A percentile compares a stretch with the other conserved stretches of the same genome.
phyloP scores from a whole-genome alignment of 1,140 invertebrate genomes.

The Oscheius sp. region DNA sequence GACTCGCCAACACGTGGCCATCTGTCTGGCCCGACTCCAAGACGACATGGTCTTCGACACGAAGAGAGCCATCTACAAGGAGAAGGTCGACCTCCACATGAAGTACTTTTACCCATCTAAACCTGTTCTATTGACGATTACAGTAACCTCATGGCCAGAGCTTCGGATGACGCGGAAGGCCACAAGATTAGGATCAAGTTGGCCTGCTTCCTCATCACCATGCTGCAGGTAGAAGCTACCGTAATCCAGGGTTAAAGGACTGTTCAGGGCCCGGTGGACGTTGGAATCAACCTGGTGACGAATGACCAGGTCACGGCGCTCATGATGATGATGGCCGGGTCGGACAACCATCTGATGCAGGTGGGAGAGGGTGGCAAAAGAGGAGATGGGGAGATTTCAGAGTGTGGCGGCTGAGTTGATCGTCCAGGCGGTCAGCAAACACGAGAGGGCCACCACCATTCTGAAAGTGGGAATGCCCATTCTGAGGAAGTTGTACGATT shows the following conservation, averaged over 20 bases:
- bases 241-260: not conserved
- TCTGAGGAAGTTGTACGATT: slow-evolving; percentile 86
- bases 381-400: slow-evolving; percentile 16
- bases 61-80: slow-evolving; percentile 63
- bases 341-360: slow-evolving; percentile 67
- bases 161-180: slow-evolving; percentile 40
- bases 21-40: slow-evolving; percentile 63
- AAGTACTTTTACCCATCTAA: slow-evolving; percentile 50
- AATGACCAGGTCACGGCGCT: slow-evolving; percentile 91
- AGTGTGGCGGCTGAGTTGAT: slow-evolving; percentile 57
- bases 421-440: slow-evolving; percentile 82
- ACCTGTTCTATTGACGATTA: slow-evolving; percentile 42
- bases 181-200: slow-evolving; percentile 66
- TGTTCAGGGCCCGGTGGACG: slow-evolving; percentile 77
- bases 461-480: slow-evolving; percentile 83
- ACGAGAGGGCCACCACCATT: slow-evolving; percentile 89
- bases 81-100: slow-evolving; percentile 63
- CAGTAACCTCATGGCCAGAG: slow-evolving; percentile 44
- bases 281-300: slow-evolving; percentile 85
- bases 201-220: slow-evolving; percentile 80
- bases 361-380: slow-evolving; percentile 7
- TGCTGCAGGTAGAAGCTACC: slow-evolving; percentile 68
- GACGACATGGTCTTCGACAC: slow-evolving; percentile 65
- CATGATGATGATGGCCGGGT: slow-evolving; percentile 92
- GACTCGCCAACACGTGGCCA: slow-evolving; percentile 64